Evolutionary conservation across 2,113 vertebrate species (phyloP), one percentile per base, ranked within the genome.

Genomic region (Mustelus asterias): DNA sequence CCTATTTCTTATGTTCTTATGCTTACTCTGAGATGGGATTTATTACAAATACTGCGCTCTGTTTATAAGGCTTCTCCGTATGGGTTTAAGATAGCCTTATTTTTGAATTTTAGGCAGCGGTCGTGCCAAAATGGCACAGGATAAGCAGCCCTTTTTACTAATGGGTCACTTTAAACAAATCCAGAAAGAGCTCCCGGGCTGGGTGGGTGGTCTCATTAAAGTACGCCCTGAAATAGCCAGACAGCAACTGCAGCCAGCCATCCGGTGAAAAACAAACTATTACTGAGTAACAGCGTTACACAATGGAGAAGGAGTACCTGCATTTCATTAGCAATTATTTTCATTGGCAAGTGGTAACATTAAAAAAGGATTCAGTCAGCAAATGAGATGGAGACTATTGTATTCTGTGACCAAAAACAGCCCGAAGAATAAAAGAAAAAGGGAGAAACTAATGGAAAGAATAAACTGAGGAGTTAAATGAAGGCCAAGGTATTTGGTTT

Each of bases 191-290:
- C 65, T 95, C 94, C 18, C 8, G 2, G 41, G 22, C 65, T 26
- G 44, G 44, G 24, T 95, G 94, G 94, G 94, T 72, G 94, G 94
- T 72, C 92, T 70, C 67, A 95, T 48, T 60, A 95, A 95, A 95
- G 26, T 54, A 13, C 1, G 13, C 44, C 8, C 67, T 54, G 44
- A 69, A 72, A 33, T 44, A 44, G 41, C 26, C 44, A 72, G 69
- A 95, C 37, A 54, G 24, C 44, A 95, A 95, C 94, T 3, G 44
- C 93, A 95, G 94, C 94, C 94, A 90, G 13, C 88, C 29, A 60
- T 54, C 88, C 88, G 26, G 54, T 33, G 48, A 16, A 90, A 89
- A 90, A 60, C 88, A 95, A 76, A 72, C 26, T 72, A 29, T 72
- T 95, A 72, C 69, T 72, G 41, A 22, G 63, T 72, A 72, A 72